Percentiles rank a stretch among this genome's conserved stretches.
Conservation (phyloP, 2,888 invertebrate genomes). For the Tromatobia lineatoria region DNA sequence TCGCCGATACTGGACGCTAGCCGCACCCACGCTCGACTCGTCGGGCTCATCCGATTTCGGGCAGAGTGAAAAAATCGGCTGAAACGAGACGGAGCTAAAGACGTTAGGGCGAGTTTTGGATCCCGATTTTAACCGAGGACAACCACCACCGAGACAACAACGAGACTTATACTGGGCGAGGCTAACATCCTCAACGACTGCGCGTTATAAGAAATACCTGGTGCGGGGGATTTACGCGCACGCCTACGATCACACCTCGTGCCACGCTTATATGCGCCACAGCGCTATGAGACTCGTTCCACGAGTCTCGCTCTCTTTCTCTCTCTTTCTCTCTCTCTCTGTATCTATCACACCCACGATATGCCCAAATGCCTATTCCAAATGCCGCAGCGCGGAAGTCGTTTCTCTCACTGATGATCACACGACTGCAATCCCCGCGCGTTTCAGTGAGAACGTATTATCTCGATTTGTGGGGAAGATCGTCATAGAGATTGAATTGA, state of each 20-base stretch:
- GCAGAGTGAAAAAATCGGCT: constrained; percentile 16
- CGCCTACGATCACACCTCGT: constrained; percentile 66
- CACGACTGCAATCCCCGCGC: constrained; percentile 44
- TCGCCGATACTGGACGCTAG: constrained; percentile 54
- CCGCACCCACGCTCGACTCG: constrained; percentile 57
- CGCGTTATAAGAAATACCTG: constrained; percentile 65
- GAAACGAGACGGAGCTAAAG: constrained; percentile 8
- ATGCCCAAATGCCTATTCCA: constrained; percentile 67
- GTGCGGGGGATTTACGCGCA: constrained; percentile 67
- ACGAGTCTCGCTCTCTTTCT: constrained; percentile 56
- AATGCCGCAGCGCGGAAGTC: constrained; percentile 66
- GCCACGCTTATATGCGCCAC: constrained; percentile 21
- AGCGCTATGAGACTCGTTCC: constrained; percentile 29
- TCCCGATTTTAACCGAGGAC: constrained; percentile 48
- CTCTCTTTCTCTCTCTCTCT: constrained; percentile 38
- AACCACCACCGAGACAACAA: constrained; percentile 32
- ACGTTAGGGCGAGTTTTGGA: constrained; percentile 25
- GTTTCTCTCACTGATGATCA: constrained; percentile 68
- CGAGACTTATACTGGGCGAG: constrained; percentile 63
- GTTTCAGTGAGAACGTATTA: constrained; percentile 46
- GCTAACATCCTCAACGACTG: constrained; percentile 60
- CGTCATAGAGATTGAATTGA: constrained; percentile 56
- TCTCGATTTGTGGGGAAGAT: constrained; percentile 45
- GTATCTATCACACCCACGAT: constrained; percentile 69
- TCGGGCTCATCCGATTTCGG: constrained; percentile 56